Evolutionary conservation across 2,888 invertebrate species (phyloP).

Genomic region (Sphaeridia pumilis): DNA sequence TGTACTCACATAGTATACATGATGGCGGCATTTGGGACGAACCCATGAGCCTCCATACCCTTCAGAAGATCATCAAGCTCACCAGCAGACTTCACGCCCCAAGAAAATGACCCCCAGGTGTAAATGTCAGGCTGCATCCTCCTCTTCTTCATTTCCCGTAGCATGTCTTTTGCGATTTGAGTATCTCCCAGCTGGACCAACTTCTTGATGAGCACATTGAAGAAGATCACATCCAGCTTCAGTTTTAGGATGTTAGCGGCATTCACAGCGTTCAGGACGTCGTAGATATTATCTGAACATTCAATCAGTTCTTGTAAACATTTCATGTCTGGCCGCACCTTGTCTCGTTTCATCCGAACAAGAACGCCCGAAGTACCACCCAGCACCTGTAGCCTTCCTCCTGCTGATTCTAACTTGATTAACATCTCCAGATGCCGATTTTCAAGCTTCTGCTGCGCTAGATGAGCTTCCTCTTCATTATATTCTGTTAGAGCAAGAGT

Average conservation of each 20-base stretch:
- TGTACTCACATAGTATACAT: slow-evolving; percentile 58
- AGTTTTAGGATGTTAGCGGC: slow-evolving; percentile 50
- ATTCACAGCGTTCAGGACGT: slow-evolving; percentile 47
- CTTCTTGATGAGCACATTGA: slow-evolving; percentile 73
- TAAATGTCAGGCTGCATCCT: slow-evolving; percentile 55
- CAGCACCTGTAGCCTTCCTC: slow-evolving; percentile 52
- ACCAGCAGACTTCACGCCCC: slow-evolving; percentile 56
- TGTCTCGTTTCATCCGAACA: slow-evolving; percentile 55
- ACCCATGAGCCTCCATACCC: slow-evolving; percentile 56
- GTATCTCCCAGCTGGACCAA: slow-evolving; percentile 58
- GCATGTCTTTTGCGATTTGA: slow-evolving; percentile 50
- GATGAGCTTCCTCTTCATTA: background rate
- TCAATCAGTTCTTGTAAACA: slow-evolving; percentile 66
- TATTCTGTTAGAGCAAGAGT: background rate
- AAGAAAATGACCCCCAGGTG: slow-evolving; percentile 74
- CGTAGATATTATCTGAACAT: slow-evolving; percentile 59
- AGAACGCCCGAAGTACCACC: slow-evolving; percentile 71
- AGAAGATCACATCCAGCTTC: slow-evolving; percentile 66
- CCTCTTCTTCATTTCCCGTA: slow-evolving; percentile 20
- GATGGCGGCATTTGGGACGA: slow-evolving; percentile 60
- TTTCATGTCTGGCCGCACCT: slow-evolving; percentile 61
- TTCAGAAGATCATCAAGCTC: slow-evolving; percentile 54
- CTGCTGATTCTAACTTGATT: background rate
- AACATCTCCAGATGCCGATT: background rate
- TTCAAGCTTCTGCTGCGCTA: background rate